Base-by-base conservation (phyloP, 2,888 invertebrate species). In the Brachynemurus nebulosus region DNA sequence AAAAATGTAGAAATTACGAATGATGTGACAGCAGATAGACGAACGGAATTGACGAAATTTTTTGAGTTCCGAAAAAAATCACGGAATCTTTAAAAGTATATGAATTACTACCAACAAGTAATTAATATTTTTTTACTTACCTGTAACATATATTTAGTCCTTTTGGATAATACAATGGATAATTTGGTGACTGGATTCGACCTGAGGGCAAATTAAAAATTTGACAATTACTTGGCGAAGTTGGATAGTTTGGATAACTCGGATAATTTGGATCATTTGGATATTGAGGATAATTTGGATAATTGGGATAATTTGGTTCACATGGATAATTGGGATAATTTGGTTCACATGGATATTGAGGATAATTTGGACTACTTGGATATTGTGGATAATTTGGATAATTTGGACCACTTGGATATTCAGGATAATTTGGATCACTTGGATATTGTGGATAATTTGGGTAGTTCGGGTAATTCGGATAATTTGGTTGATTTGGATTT, bases 61-160 rank as follows among this genome's bases (percentile, higher is more conserved):
- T n/a, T n/a, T n/a, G n/a, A n/a, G n/a, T n/a, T n/a, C n/a, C n/a
- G n/a, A n/a, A n/a, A n/a, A n/a, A n/a, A n/a, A n/a, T n/a, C n/a
- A n/a, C n/a, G n/a, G n/a, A n/a, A n/a, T n/a, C n/a, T n/a, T n/a
- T n/a, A n/a, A n/a, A n/a, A n/a, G n/a, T n/a, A n/a, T n/a, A n/a
- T n/a, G n/a, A n/a, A n/a, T n/a, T n/a, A n/a, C n/a, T n/a, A n/a
- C n/a, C n/a, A n/a, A n/a, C n/a, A n/a, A n/a, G n/a, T n/a, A n/a
- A n/a, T 19, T 18, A 17, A 38, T 8, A 9, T 17, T 33, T 6
- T 9, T 38, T 19, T 1, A 7, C 50, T 53, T 54, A 69, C 69
- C 69, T 63, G 54, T 66, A 70, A 50, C 70, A 70, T 39, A 59
- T 51, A 45, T 63, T 59, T 34, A 63, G 45, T 51, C 66, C 64